A percentile compares a stretch with the other conserved stretches of the same genome.
These are phyloP conservation scores for Musca vetustissima DNA, from an alignment of 1,140 invertebrate genomes.

Conservation along the genomic window DNA sequence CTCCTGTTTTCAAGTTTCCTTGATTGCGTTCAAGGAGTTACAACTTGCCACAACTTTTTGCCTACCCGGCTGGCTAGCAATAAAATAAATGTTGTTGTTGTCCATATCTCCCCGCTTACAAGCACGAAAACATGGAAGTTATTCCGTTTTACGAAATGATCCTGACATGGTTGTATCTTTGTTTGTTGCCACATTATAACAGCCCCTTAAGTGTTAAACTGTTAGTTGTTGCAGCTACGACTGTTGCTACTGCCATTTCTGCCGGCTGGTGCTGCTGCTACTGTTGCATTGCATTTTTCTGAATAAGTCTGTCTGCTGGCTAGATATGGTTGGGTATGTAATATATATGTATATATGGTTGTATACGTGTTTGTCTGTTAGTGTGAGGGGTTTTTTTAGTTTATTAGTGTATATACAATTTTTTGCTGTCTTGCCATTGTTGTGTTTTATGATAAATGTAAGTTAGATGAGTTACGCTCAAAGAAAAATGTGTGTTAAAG, in stretches of 20 bases:
- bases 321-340: no score
- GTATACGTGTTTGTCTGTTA: not conserved
- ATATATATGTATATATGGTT: no score
- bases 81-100: not conserved
- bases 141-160: not conserved
- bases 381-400: conserved; percentile 5
- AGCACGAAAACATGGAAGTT: not conserved
- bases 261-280: no score
- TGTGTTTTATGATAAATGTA: conserved; percentile 12
- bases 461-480: not conserved
- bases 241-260: no score
- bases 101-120: not conserved
- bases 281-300: no score
- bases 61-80: no score
- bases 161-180: not conserved
- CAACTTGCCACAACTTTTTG: no score
- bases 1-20: no score
- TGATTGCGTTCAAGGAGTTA: no score
- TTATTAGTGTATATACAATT: not conserved
- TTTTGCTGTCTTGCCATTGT: not conserved
- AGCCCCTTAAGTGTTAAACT: conserved; percentile 17
- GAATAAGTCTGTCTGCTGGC: no score
- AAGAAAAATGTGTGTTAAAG: not conserved
- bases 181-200: conserved; percentile 2
- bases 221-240: not conserved